phyloP scores from a whole-genome alignment of 2,797 vertebrate genomes.

The Oryzias sinensis region DNA sequence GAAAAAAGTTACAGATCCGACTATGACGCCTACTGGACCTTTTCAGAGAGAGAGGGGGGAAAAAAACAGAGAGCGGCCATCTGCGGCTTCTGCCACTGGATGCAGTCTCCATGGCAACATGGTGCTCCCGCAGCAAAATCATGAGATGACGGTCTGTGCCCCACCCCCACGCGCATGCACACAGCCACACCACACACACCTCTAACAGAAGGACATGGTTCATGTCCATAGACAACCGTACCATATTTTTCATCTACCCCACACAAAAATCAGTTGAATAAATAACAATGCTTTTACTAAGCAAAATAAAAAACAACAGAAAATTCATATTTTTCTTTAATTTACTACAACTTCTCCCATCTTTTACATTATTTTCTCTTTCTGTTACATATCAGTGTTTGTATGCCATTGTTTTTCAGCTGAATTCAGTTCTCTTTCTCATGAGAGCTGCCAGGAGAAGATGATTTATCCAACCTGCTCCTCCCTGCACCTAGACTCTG shows the following conservation, averaged over 20 bases:
- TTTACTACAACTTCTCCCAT: no score
- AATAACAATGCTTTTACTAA: no score
- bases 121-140: constrained; percentile 70
- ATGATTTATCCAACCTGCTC: constrained; percentile 13
- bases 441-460: constrained; percentile 25
- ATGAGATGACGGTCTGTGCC: constrained; percentile 55
- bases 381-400: no score
- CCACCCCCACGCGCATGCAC: constrained; percentile 54
- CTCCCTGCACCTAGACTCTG: constrained; percentile 3
- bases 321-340: no score
- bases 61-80: constrained; percentile 41
- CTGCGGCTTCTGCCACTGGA: constrained; percentile 71
- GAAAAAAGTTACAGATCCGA: constrained; percentile 25
- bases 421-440: constrained; percentile 16
- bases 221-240: neutral
- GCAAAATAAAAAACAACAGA: no score
- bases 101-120: constrained; percentile 79
- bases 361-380: no score
- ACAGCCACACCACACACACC: constrained; percentile 20
- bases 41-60: constrained; percentile 7
- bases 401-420: neutral
- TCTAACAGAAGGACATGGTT: constrained; percentile 13
- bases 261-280: neutral
- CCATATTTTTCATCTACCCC: constrained; percentile 3
- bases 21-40: constrained; percentile 39